These are phyloP conservation scores for Trachymyrmex cornetzi DNA, from an alignment of 1,140 invertebrate species.

Conservation along the genomic window DNA sequence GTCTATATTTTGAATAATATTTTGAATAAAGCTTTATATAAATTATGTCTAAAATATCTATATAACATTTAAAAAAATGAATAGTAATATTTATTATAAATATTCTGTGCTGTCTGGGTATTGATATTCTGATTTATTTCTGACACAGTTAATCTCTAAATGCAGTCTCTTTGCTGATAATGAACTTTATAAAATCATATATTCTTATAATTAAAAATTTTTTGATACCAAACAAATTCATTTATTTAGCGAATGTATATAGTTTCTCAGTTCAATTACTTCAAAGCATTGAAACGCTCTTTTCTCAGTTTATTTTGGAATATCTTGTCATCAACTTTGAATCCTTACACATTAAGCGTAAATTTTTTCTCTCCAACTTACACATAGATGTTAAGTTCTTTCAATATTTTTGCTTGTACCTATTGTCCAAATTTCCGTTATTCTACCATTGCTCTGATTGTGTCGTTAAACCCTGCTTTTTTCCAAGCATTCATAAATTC, in stretches of 20 bases:
- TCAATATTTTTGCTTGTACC: slow-evolving; percentile 1
- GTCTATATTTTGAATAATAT: too few species aligned
- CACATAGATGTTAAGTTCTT: slow-evolving; percentile 23
- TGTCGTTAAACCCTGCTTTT: slow-evolving; percentile 4
- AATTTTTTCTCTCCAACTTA: slow-evolving; percentile 14
- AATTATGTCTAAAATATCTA: too few species aligned
- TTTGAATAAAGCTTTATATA: too few species aligned
- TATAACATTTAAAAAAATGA: too few species aligned
- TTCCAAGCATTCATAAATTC: slow-evolving; percentile 38
- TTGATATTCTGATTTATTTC: slow-evolving; percentile 1
- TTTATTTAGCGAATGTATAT: not conserved
- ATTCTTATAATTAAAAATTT: slow-evolving; percentile 18
- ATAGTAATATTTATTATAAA: too few species aligned
- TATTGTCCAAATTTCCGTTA: slow-evolving; percentile 13
- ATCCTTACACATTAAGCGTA: slow-evolving; percentile 35
- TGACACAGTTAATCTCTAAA: slow-evolving; percentile 20
- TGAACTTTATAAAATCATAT: not conserved
- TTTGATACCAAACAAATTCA: not conserved
- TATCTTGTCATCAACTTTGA: slow-evolving; percentile 26
- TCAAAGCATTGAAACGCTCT: slow-evolving; percentile 53
- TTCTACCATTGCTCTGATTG: not conserved
- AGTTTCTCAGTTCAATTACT: slow-evolving; percentile 10
- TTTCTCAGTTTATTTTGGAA: slow-evolving; percentile 35
- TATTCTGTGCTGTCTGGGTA: too few species aligned
- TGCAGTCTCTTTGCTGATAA: not conserved